phyloP scores from a whole-genome alignment of 2,113 vertebrate genomes.

The Ibidorhyncha struthersii region DNA sequence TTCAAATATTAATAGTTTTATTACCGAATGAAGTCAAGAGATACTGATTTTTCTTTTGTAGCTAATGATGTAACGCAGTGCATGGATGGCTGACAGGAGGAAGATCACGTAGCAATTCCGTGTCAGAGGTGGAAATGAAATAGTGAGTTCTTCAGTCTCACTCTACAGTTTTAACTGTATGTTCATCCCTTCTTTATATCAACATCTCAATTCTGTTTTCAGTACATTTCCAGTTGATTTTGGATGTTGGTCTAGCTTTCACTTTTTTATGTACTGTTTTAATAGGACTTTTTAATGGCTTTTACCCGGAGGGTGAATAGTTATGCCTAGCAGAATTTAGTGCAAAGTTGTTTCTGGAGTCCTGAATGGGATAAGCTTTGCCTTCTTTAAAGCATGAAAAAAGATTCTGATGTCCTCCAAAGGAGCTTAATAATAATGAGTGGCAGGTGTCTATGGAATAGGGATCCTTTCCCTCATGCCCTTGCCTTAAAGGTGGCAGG shows the following conservation, averaged over 20 bases:
- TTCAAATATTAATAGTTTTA: background rate
- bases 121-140: background rate
- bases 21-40: background rate
- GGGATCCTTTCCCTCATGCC: background rate
- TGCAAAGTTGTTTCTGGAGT: background rate
- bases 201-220: background rate
- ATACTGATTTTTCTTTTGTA: background rate
- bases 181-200: background rate
- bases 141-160: background rate
- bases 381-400: background rate
- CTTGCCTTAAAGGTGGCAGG: background rate
- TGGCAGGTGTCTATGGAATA: background rate
- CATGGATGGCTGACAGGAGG: background rate
- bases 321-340: background rate
- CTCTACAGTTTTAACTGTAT: background rate
- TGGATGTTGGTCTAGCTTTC: background rate
- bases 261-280: background rate
- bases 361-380: background rate
- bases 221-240: background rate
- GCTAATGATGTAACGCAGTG: background rate
- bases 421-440: background rate
- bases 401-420: background rate
- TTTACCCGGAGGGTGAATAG: background rate
- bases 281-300: background rate
- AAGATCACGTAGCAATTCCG: background rate